These are phyloP conservation scores for Litoditis marina DNA, from an alignment of 2,888 invertebrate species.

Conservation along the genomic window DNA sequence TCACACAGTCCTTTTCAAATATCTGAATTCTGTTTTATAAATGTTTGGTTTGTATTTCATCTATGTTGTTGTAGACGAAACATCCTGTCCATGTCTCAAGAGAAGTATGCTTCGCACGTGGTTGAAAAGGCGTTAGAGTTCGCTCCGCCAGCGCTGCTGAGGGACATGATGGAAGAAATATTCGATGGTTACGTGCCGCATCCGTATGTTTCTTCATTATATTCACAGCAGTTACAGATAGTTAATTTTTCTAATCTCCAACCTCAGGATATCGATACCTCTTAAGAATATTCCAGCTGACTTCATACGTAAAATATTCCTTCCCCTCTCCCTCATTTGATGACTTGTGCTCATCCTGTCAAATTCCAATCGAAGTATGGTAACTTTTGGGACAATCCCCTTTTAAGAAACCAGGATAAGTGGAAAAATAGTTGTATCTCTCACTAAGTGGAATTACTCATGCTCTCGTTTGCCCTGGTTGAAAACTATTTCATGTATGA, in stretches of 20 bases:
- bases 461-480: too few relatives aligned
- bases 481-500: too few relatives aligned
- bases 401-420: too few relatives aligned
- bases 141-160: constrained; percentile 36
- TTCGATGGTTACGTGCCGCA: constrained; percentile 52
- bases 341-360: too few relatives aligned
- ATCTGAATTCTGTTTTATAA: too few relatives aligned
- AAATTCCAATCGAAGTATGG: too few relatives aligned
- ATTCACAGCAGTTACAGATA: too few relatives aligned
- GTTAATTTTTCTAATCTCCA: not conserved
- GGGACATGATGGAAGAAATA: constrained; percentile 52
- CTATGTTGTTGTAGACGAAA: constrained; percentile 35
- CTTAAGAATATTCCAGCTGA: not conserved
- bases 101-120: constrained; percentile 57
- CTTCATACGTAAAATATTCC: too few relatives aligned
- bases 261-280: not conserved
- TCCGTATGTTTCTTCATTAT: constrained; percentile 28
- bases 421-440: too few relatives aligned
- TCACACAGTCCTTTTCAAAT: too few relatives aligned
- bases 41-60: not conserved
- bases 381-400: too few relatives aligned
- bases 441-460: too few relatives aligned
- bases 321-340: not conserved
- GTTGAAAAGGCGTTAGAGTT: constrained; percentile 49
- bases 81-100: constrained; percentile 53